Conservation (phyloP, 2,113 vertebrate genomes). For the Eleginops maclovinus region DNA sequence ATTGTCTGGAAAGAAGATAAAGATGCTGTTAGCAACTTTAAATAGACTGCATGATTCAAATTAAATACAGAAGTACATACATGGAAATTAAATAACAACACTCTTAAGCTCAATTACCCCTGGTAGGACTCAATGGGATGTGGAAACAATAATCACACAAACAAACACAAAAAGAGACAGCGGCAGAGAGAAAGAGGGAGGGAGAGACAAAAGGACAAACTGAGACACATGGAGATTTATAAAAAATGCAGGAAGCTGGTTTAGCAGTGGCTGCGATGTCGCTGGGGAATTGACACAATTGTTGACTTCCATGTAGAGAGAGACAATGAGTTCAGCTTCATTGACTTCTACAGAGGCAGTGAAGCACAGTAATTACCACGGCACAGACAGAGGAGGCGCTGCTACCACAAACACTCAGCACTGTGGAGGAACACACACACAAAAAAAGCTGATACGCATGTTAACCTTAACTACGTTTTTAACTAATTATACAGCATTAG, state of each 20-base stretch:
- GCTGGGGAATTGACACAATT: conserved; percentile 76
- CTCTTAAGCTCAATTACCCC: conserved; percentile 64
- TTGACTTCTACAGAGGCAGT: conserved; percentile 75
- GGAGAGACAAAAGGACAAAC: conserved; percentile 53
- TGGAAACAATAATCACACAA: conserved; percentile 44
- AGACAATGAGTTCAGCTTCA: conserved; percentile 82
- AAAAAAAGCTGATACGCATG: conserved; percentile 17
- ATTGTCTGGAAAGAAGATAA: conserved; percentile 52
- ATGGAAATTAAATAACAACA: conserved; percentile 57
- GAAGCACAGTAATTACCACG: conserved; percentile 80
- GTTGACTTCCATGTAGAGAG: conserved; percentile 77
- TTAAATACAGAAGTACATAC: conserved; percentile 66
- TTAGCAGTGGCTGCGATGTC: conserved; percentile 64
- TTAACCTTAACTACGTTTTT: conserved; percentile 36
- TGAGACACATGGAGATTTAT: conserved; percentile 59
- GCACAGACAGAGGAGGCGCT: conserved; percentile 69
- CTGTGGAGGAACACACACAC: conserved; percentile 6
- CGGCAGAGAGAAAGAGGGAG: neutral
- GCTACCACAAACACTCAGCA: conserved; percentile 41
- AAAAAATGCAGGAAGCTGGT: conserved; percentile 72
- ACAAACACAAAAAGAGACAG: neutral
- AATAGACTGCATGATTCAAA: conserved; percentile 51
- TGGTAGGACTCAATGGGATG: conserved; percentile 44
- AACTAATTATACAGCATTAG: conserved; percentile 36
- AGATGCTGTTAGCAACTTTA: conserved; percentile 43